Conservation (phyloP, 1,140 invertebrate genomes). For the Drosophila busckii region DNA sequence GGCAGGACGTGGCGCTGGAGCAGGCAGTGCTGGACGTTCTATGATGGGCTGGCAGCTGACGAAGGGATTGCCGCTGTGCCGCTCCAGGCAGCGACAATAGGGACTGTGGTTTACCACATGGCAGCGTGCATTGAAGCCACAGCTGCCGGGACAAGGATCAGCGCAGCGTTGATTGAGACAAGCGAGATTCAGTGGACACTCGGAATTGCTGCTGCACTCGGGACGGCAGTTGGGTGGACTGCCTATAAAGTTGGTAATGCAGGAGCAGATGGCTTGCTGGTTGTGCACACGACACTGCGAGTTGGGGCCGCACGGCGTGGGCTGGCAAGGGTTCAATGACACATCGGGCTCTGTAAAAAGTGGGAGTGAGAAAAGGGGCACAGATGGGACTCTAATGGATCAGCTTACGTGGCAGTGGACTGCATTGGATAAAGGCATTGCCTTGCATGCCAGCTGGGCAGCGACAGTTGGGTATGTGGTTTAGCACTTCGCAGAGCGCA, state of each 20-base stretch:
- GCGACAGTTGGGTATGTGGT: slow-evolving; percentile 87
- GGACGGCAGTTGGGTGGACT: slow-evolving; percentile 88
- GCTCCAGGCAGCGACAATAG: slow-evolving; percentile 82
- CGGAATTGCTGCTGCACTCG: slow-evolving; percentile 83
- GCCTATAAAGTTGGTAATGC: slow-evolving; percentile 85
- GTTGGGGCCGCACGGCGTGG: slow-evolving; percentile 85
- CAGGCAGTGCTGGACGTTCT: slow-evolving; percentile 80
- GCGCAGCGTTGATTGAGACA: slow-evolving; percentile 85
- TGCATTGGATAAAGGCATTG: slow-evolving; percentile 86
- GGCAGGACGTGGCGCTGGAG: slow-evolving; percentile 83
- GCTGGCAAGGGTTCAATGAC: slow-evolving; percentile 81
- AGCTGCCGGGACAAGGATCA: slow-evolving; percentile 86
- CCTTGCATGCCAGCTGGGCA: slow-evolving; percentile 85
- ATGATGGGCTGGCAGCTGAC: slow-evolving; percentile 82
- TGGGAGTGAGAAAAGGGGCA: slow-evolving; percentile 3
- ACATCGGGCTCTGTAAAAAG: slow-evolving; percentile 65
- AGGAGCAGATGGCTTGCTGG: slow-evolving; percentile 84
- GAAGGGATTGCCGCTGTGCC: slow-evolving; percentile 84
- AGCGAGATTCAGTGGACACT: slow-evolving; percentile 84
- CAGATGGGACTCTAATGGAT: slow-evolving; percentile 68
- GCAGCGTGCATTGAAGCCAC: slow-evolving; percentile 82
- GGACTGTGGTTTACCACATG: slow-evolving; percentile 83
- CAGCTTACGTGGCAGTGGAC: slow-evolving; percentile 83
- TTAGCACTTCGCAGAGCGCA: slow-evolving; percentile 88
- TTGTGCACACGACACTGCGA: slow-evolving; percentile 85